Evolutionary conservation across 2,113 vertebrate species (phyloP).

Genomic region (Onychorhynchus coronatus): DNA sequence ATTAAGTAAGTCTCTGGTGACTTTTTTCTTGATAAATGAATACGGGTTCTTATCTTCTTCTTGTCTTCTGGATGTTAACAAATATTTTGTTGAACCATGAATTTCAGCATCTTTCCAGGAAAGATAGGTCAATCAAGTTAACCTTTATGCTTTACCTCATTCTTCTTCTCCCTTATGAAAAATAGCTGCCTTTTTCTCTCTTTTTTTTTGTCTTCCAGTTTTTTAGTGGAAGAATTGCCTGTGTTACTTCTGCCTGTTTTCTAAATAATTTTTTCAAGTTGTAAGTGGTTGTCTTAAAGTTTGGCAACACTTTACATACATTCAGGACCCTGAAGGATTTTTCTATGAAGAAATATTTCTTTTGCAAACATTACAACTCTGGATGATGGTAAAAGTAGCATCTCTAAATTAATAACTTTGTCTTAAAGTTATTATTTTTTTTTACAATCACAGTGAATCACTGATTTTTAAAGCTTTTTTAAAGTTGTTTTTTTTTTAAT

Average conservation of each 20-base stretch:
- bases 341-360: background rate
- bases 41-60: background rate
- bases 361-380: background rate
- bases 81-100: background rate
- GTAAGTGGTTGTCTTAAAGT: background rate
- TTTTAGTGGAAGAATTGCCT: background rate
- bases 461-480: background rate
- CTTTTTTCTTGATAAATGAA: background rate
- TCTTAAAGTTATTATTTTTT: background rate
- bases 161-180: background rate
- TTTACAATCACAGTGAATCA: background rate
- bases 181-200: background rate
- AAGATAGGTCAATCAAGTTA: constrained; percentile 7
- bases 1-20: background rate
- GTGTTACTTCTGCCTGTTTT: background rate
- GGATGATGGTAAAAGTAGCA: background rate
- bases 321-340: background rate
- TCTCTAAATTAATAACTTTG: background rate
- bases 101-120: background rate
- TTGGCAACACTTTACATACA: background rate
- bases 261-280: background rate
- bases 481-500: background rate
- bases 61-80: background rate
- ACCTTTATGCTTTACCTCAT: background rate
- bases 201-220: background rate